Base-by-base conservation (phyloP, 2,113 vertebrate species). In the Fulica atra region DNA sequence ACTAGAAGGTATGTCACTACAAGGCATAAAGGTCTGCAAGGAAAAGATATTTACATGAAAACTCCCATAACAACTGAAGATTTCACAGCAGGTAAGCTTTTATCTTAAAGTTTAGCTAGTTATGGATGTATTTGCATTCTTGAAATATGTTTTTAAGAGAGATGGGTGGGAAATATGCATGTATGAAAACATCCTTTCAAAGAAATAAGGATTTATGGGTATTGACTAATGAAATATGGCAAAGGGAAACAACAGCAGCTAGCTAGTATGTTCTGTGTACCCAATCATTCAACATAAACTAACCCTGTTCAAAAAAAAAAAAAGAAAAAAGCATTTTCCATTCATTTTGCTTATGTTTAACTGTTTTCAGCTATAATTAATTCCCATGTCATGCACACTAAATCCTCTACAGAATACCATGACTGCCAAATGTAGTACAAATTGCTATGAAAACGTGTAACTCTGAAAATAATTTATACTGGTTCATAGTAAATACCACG, bases 311-410 rank as follows among this genome's bases (percentile, higher is more conserved):
- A 91, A 97, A 97, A 98, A 54, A 97, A 97, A 98, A 97, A 97
- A 54, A 97, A 97, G 97, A 93, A 97, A 96, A 93, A 70, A 94
- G 87, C 98, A 97, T 98, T 97, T 95, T 97, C 92, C 98, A 98
- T 97, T 97, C 97, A 97, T 97, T 97, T 96, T 97, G 96, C 97
- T 93, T 95, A 96, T 20, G 83, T 97, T 97, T 98, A 97, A 98
- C 98, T 97, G 88, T 98, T 97, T 97, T 97, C 95, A 92, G 98
- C 98, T 98, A 97, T 90, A 98, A 98, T 98, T 98, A 98, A 98
- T 97, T 97, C 78, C 77, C 98, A 97, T 98, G 96, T 97, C 98
- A 98, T 96, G 97, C 97, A 93, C 94, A 98, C 98, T 98, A 98
- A 98, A 98, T 98, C 96, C 91, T 96, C 94, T 88, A n/a, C 66